Evolutionary conservation across 2,113 vertebrate genomes (phyloP).

Genomic region (Alethe diademata): DNA sequence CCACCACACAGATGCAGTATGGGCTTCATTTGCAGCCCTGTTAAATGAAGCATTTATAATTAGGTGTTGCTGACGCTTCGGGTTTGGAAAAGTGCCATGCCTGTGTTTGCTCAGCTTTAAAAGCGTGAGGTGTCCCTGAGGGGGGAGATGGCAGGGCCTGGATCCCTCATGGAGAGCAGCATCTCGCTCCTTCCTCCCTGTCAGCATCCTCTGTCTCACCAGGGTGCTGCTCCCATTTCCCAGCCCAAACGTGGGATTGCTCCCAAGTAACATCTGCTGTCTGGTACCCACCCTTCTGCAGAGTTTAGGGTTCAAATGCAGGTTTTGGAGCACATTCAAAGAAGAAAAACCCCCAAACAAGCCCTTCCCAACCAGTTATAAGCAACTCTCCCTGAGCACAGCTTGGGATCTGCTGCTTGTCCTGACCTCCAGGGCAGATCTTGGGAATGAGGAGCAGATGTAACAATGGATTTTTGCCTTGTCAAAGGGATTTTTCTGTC

Average conservation of each 20-base stretch:
- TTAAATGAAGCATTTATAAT: neutral
- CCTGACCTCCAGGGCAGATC: neutral
- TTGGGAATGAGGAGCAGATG: fast-evolving
- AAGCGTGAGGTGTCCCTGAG: neutral
- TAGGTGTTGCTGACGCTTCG: neutral
- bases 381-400: neutral
- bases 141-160: neutral
- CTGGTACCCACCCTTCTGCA: neutral
- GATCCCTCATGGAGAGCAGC: neutral
- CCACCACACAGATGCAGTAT: fast-evolving
- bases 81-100: neutral
- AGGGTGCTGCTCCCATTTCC: neutral
- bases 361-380: fast-evolving
- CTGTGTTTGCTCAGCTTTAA: conserved; percentile 14
- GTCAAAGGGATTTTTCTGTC: neutral
- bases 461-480: neutral
- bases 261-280: fast-evolving
- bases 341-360: neutral
- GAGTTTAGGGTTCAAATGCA: neutral
- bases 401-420: neutral
- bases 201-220: fast-evolving
- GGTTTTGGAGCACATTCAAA: neutral
- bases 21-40: neutral
- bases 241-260: fast-evolving
- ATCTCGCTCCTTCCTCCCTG: fast-evolving